Evolutionary conservation across 1,140 invertebrate species (phyloP).

Genomic region (Zaprionus lachaisei): DNA sequence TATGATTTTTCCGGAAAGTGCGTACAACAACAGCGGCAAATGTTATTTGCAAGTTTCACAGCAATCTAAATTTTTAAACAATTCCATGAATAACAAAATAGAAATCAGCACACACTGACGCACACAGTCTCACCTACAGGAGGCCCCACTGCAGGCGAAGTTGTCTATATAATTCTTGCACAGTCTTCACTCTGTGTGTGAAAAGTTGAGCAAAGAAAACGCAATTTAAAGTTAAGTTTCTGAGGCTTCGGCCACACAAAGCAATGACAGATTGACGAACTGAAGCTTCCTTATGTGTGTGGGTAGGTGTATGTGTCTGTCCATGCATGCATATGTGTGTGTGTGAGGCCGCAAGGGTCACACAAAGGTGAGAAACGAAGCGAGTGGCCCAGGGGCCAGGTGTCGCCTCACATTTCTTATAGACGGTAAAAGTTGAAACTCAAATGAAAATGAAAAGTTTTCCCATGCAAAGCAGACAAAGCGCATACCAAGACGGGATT

Average conservation of each 20-base stretch:
- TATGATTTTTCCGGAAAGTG: conserved; percentile 15
- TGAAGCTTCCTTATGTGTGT: conserved; percentile 18
- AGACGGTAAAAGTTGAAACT: conserved; percentile 29
- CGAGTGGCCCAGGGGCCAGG: conserved; percentile 3
- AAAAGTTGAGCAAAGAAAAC: conserved; percentile 54
- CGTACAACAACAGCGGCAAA: conserved; percentile 17
- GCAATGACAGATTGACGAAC: conserved; percentile 62
- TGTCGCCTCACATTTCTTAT: conserved; percentile 18
- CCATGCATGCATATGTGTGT: neutral
- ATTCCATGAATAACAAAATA: conserved; percentile 76
- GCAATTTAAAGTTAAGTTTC: conserved; percentile 67
- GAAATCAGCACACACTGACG: conserved; percentile 60
- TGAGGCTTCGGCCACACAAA: conserved; percentile 46
- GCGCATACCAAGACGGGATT: conserved; percentile 20
- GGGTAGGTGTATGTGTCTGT: neutral
- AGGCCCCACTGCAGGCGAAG: conserved; percentile 24
- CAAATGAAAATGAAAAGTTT: conserved; percentile 58
- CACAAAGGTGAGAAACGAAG: conserved; percentile 25
- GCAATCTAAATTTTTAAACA: conserved; percentile 75
- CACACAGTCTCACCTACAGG: conserved; percentile 1
- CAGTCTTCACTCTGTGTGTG: conserved; percentile 1
- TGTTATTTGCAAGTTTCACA: conserved; percentile 52
- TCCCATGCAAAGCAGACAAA: conserved; percentile 16
- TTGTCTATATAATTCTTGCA: conserved; percentile 60
- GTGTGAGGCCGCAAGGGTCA: conserved; percentile 20